phyloP scores from a whole-genome alignment of 2,113 vertebrate genomes.

The Mesitornis unicolor region DNA sequence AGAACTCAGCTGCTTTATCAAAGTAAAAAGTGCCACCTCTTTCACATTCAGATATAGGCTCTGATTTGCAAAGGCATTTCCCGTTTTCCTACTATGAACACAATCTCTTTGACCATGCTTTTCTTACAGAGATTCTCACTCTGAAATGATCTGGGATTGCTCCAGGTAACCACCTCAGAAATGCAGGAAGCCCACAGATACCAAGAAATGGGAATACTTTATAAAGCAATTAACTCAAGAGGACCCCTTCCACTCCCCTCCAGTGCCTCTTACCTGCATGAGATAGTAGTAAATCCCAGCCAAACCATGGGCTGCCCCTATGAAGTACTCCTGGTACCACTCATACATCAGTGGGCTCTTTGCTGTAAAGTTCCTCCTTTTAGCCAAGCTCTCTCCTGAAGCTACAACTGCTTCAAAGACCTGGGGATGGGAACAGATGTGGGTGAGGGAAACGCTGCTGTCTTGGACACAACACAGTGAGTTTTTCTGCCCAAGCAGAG shows the following conservation, averaged over 20 bases:
- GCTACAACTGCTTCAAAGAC: constrained; percentile 82
- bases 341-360: constrained; percentile 93
- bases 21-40: background rate
- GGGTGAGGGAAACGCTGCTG: background rate
- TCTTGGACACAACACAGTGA: background rate
- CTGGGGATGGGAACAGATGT: constrained; percentile 58
- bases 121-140: background rate
- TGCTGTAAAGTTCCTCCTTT: constrained; percentile 79
- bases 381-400: constrained; percentile 87
- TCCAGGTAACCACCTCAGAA: background rate
- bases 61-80: background rate
- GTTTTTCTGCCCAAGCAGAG: background rate
- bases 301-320: constrained; percentile 93
- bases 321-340: constrained; percentile 94
- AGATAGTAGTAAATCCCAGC: constrained; percentile 96
- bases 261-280: constrained; percentile 84
- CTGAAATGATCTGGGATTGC: background rate
- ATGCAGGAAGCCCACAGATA: background rate
- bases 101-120: background rate
- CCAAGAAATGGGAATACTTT: background rate
- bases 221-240: background rate
- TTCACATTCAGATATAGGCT: background rate
- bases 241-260: too few relatives aligned
- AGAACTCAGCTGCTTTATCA: background rate
- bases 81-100: background rate